phyloP scores from a whole-genome alignment of 1,140 invertebrate genomes.

The Dinothrombium tinctorium region DNA sequence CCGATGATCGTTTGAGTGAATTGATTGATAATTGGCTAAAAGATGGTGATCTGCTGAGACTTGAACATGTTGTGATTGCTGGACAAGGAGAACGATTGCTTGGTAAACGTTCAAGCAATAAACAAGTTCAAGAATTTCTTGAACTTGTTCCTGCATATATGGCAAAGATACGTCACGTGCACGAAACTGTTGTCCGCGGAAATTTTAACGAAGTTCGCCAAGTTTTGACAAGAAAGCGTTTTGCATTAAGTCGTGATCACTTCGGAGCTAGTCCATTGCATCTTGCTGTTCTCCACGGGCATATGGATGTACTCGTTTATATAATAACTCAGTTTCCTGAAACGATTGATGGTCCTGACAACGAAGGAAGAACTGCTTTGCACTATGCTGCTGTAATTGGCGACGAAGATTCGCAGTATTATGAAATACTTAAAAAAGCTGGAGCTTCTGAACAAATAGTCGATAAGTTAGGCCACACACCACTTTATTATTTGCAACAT shows the following conservation, averaged over 20 bases:
- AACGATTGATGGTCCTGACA: slow-evolving; percentile 44
- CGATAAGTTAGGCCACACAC: slow-evolving; percentile 50
- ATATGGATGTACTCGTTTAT: slow-evolving; percentile 57
- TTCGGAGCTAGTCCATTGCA: slow-evolving; percentile 72
- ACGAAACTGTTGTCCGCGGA: slow-evolving; percentile 31
- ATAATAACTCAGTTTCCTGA: slow-evolving; percentile 19
- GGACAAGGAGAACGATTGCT: slow-evolving; percentile 17
- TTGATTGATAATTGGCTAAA: slow-evolving; percentile 17
- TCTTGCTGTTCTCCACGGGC: slow-evolving; percentile 71
- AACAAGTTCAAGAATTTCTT: slow-evolving; percentile 37
- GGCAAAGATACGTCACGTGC: slow-evolving; percentile 26
- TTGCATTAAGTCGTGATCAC: slow-evolving; percentile 60
- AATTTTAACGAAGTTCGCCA: slow-evolving; percentile 56
- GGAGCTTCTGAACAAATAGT: slow-evolving; percentile 53
- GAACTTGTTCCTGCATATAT: slow-evolving; percentile 39
- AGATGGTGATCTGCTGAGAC: slow-evolving; percentile 15
- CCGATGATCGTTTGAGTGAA: slow-evolving; percentile 15
- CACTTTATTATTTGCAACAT: slow-evolving; percentile 39
- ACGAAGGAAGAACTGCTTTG: slow-evolving; percentile 56
- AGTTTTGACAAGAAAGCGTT: slow-evolving; percentile 65
- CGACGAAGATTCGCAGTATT: slow-evolving; percentile 55
- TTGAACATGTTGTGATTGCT: slow-evolving; percentile 18
- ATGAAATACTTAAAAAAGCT: slow-evolving; percentile 53
- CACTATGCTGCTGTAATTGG: slow-evolving; percentile 65
- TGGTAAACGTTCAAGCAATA: slow-evolving; percentile 27